Conservation (phyloP, 2,888 invertebrate genomes). For the Patella caerulea region DNA sequence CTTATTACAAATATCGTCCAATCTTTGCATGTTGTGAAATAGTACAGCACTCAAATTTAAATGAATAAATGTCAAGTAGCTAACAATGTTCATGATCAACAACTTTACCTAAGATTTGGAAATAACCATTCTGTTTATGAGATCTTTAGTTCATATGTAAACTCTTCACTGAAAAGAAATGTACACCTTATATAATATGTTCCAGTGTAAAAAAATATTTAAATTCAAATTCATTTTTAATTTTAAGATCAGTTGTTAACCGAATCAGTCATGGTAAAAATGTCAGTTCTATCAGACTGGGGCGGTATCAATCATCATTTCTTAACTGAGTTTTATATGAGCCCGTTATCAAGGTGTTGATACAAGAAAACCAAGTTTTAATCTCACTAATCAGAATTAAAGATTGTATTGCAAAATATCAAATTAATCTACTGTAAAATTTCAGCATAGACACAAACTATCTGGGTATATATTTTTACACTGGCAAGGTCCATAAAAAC, state of each 20-base stretch:
- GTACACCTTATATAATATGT: not conserved
- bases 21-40: too few relatives aligned
- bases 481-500: too few relatives aligned
- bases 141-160: too few relatives aligned
- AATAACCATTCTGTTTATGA: too few relatives aligned
- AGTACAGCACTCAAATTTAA: too few relatives aligned
- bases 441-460: too few relatives aligned
- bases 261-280: not conserved
- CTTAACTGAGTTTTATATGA: not conserved
- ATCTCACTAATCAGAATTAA: not conserved
- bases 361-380: not conserved
- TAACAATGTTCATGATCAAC: too few relatives aligned
- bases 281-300: constrained; percentile 3
- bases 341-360: not conserved
- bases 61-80: too few relatives aligned
- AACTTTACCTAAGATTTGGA: too few relatives aligned
- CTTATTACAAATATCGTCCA: too few relatives aligned
- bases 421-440: too few relatives aligned
- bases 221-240: not conserved
- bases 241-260: not conserved
- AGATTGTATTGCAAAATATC: not conserved
- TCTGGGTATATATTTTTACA: too few relatives aligned
- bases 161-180: not conserved
- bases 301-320: constrained; percentile 6
- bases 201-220: not conserved